Conservation (phyloP, 2,113 vertebrate species). For the Plecturocebus donacophilus region DNA sequence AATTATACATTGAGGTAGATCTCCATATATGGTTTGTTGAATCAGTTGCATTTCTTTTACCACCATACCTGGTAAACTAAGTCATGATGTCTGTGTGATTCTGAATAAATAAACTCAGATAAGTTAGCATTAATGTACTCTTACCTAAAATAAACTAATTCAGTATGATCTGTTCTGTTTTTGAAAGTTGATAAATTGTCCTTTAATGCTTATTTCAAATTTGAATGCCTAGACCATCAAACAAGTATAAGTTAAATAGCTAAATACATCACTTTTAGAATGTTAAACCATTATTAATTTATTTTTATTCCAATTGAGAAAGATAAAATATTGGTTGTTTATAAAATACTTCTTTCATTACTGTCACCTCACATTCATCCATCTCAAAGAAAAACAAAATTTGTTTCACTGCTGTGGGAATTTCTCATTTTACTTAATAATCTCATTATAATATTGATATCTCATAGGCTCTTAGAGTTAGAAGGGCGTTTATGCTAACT, state of each 20-base stretch:
- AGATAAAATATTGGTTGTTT: conserved; percentile 7
- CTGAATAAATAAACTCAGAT: conserved; percentile 33
- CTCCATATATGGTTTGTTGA: conserved; percentile 36
- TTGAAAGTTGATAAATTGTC: conserved; percentile 39
- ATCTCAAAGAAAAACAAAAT: background rate
- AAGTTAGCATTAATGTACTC: conserved; percentile 40
- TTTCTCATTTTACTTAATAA: conserved; percentile 44
- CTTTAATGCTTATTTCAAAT: conserved; percentile 40
- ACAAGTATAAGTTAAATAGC: conserved; percentile 7
- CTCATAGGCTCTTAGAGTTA: background rate
- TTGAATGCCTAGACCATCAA: conserved; percentile 32
- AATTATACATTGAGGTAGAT: conserved; percentile 36
- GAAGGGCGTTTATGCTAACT: conserved; percentile 6
- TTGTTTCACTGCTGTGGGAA: background rate
- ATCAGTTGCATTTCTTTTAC: conserved; percentile 17
- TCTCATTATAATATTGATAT: background rate
- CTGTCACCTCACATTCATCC: background rate
- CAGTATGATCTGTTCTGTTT: conserved; percentile 36
- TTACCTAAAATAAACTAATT: conserved; percentile 44
- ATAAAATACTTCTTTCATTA: background rate
- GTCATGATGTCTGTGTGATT: conserved; percentile 23
- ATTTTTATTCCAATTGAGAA: conserved; percentile 42
- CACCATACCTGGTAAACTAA: background rate
- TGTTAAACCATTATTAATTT: conserved; percentile 37
- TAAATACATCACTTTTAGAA: conserved; percentile 38